Base-by-base conservation (phyloP, 2,797 vertebrate genomes). In the Geotrypetes seraphini region DNA sequence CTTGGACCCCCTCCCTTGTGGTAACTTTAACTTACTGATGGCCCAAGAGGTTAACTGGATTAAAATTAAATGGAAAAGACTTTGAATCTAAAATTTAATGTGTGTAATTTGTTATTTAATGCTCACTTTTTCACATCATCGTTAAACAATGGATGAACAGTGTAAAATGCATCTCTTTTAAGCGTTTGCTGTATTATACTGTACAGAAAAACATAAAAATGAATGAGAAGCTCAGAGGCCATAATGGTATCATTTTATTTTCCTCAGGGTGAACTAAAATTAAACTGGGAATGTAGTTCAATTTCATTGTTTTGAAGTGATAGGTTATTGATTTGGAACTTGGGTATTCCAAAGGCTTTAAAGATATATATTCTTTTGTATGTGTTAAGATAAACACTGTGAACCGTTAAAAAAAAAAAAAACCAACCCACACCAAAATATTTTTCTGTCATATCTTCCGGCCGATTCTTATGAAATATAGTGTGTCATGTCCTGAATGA, bases 71-170 rank as follows among this genome's bases (percentile, higher is more conserved):
- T 50, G 43, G 42, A 51, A 40, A 59, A 24, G 45, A 44, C 36
- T 47, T 50, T 39, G 33, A 45, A 60, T 63, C 58, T 63, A 58
- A 63, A 66, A 51, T 45, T 65, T 63, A 63, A 60, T 42, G 28
- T 50, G 48, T 30, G 60, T 56, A 43, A 53, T 16, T n/a, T 61
- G 57, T 69, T n/a, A n/a, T n/a, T n/a, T n/a, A n/a, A n/a, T 66
- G 55, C 33, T 66, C 46, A 46, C 63, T 69, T 64, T 31, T 32
- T 22, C 46, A 47, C 53, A 71, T 61, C 21, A 41, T 57, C 43
- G 42, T 65, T 69, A 63, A 66, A 58, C 26, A 60, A 59, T 68
- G 39, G 48, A 63, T 40, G 18, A 57, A 39, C 8, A 43, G 45
- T 47, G 24, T 71, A 34, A 60, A 61, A 43, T 50, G 43, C 50